phyloP scores from a whole-genome alignment of 2,113 vertebrate genomes.

The Chloropsis hardwickii region DNA sequence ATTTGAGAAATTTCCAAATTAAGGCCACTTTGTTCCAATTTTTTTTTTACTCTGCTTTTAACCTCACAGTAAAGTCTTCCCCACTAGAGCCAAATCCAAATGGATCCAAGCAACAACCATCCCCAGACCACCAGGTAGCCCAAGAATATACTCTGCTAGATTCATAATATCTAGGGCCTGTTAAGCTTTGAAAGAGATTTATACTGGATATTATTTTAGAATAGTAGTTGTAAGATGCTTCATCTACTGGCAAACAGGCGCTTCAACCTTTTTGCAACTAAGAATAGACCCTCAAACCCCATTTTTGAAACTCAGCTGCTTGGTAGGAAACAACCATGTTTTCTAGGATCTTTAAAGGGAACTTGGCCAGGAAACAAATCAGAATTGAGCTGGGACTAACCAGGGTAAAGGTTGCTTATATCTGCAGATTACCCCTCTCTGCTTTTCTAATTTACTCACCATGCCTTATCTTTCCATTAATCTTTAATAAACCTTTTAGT shows the following conservation, averaged over 20 bases:
- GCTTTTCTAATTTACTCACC: slow-evolving; percentile 61
- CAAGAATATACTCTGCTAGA: not conserved
- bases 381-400: slow-evolving; percentile 32
- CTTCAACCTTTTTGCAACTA: not conserved
- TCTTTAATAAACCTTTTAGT: slow-evolving; percentile 64
- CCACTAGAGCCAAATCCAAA: not conserved
- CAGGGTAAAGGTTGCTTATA: slow-evolving; percentile 40
- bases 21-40: not conserved
- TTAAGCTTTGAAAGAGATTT: not conserved
- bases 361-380: slow-evolving; percentile 4
- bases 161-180: not conserved
- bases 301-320: not conserved
- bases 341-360: not conserved
- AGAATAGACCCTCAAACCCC: not conserved
- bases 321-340: not conserved
- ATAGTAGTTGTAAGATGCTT: not conserved
- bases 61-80: not conserved
- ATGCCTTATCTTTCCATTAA: slow-evolving; percentile 64
- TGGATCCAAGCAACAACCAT: not conserved
- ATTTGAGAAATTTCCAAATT: not conserved
- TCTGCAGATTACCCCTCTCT: slow-evolving; percentile 60
- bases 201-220: not conserved
- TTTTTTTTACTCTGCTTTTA: not conserved
- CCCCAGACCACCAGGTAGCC: not conserved
- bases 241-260: not conserved